Evolutionary conservation across 2,888 invertebrate species (phyloP).

Genomic region (Aporophyla nigra): DNA sequence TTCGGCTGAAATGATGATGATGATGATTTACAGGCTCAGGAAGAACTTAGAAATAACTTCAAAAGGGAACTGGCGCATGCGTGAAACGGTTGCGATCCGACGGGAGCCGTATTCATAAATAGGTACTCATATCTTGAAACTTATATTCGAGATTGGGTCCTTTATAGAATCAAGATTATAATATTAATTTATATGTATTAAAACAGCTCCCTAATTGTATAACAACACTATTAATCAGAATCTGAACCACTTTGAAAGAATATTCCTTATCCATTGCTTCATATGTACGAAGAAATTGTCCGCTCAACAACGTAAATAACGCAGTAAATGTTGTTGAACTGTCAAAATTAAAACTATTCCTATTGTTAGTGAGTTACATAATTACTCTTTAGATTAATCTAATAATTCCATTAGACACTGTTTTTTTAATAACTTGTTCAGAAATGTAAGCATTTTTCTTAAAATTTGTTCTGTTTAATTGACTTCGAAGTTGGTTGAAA

Average conservation of each 20-base stretch:
- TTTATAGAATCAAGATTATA: background rate
- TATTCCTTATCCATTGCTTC: no score
- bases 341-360: no score
- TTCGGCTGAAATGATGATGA: no score
- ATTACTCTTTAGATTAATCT: no score
- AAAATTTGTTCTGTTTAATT: background rate
- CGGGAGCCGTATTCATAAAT: conserved; percentile 22
- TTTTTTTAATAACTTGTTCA: background rate
- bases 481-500: background rate
- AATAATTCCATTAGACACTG: background rate
- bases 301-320: no score
- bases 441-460: background rate
- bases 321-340: no score
- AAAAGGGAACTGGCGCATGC: background rate
- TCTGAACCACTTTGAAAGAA: no score
- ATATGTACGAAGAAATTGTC: no score
- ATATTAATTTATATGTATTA: background rate
- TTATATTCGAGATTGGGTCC: background rate
- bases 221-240: no score
- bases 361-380: no score
- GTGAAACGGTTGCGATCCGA: conserved; percentile 13
- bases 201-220: background rate
- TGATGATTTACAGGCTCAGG: background rate
- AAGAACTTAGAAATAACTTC: background rate
- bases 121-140: background rate